These are phyloP conservation scores for Conus ventricosus DNA, from an alignment of 1,140 invertebrate species.

Conservation along the genomic window DNA sequence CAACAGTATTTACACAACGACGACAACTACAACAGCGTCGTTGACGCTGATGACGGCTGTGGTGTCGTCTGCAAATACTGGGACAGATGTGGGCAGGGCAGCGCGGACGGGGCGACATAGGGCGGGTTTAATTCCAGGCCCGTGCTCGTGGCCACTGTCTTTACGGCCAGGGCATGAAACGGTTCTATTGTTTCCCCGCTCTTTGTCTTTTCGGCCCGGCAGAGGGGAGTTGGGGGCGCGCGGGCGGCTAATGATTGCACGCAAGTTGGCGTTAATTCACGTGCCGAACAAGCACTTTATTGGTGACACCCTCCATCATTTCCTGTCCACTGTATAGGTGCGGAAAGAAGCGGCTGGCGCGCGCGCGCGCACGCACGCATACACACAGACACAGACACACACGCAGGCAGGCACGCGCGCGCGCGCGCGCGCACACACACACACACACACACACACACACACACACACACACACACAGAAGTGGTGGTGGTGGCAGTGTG, in stretches of 20 bases:
- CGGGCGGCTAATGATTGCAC: conserved; percentile 25
- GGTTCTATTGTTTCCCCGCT: background rate
- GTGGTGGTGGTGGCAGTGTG: background rate
- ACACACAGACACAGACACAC: no score
- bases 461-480: no score
- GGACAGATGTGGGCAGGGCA: conserved; percentile 22
- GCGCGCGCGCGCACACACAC: no score
- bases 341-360: no score
- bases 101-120: background rate
- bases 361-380: no score
- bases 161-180: conserved; percentile 26
- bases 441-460: no score
- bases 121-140: conserved; percentile 9
- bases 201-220: conserved; percentile 12
- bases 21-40: background rate
- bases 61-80: conserved; percentile 25
- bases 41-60: background rate
- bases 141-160: background rate
- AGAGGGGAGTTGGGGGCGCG: background rate
- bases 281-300: conserved; percentile 21
- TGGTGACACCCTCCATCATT: conserved; percentile 17
- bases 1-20: background rate
- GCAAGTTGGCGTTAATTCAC: conserved; percentile 33
- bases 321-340: conserved; percentile 1
- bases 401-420: no score